Evolutionary conservation across 1,140 invertebrate genomes (phyloP), one percentile per base, ranked within the genome.

Genomic region (Samia ricini): DNA sequence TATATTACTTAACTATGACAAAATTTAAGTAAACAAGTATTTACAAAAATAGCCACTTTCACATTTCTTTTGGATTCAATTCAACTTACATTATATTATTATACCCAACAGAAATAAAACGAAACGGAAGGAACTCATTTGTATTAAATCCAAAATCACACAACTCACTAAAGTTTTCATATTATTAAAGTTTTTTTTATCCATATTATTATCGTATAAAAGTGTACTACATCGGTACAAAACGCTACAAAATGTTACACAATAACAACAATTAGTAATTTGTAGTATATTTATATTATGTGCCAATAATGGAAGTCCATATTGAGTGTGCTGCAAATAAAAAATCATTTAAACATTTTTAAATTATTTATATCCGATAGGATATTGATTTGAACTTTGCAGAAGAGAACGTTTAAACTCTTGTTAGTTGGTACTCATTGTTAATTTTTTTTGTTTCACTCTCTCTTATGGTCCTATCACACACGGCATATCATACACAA

Each of bases 31-130:
- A 84, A 88, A 51, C 84, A 63, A 69, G 81, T 89, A 89, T 89
- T 89, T 89, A 89, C 87, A 89, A 89, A 88, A 89, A 87, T 89
- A 88, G 84, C 83, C 85, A 83, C 76, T 82, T 79, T 77, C 71
- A 69, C 81, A 74, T 79, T 76, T 67, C 29, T 68, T 81, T 84
- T 83, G 79, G 79, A 83, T 82, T 74, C 68, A 66, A 71, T 42
- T 42, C n/a, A 42, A 42, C n/a, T 76, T 85, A 85, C 63, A 69
- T 29, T 74, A 74, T 79, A 83, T 75, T 68, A 69, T 76, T 81
- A 72, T 70, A 61, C 64, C 72, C 69, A 76, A 76, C 65, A 66
- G 71, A 68, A 77, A 81, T 63, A 64, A 77, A 74, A 74, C 66
- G 64, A 64, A 64, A 69, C 70, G 80, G 71, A 85, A 88, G 83